Base-by-base conservation (phyloP, 2,888 invertebrate genomes). In the Heliconius erato region DNA sequence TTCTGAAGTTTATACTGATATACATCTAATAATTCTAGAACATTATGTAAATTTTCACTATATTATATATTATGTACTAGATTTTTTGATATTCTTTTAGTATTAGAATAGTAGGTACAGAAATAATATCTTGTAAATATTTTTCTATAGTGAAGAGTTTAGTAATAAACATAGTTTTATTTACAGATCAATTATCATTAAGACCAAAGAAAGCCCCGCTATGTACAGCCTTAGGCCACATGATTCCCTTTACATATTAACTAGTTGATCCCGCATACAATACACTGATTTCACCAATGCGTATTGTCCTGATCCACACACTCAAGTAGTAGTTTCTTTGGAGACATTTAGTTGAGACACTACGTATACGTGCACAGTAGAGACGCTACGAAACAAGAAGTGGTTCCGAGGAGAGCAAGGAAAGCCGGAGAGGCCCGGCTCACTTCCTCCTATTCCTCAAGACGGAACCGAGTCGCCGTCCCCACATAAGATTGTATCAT, bases 401-500 rank as follows among this genome's bases (percentile, higher is more conserved):
- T 81, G 89, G 89, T 90, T 91, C 90, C 91, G 88, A 85, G 83
- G 79, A 80, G 69, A 84, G 79, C 65, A 74, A 69, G 71, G 68
- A 49, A 35, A 78, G 80, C 81, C 85, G 85, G 80, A 82, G 68
- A 71, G 85, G 69, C 83, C 69, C 35, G 74, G 81, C 87, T 86
- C 97, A 97, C 91, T 97, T 97, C 97, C 97, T 97, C 93, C 97
- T 97, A 91, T 97, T 98, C 92, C 97, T 97, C 89, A 97, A 95
- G 87, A 97, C 97, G 94, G 98, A 97, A 96, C 98, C 97, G 94
- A 97, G 96, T 96, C 98, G 97, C 95, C 98, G 98, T 97, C 98
- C 98, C 98, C 98, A 98, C 98, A 98, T 98, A 85, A 98, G 97
- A 97, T 98, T 97, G 97, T 98, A 98, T 98, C 98, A 98, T 98